Evolutionary conservation across 2,113 vertebrate species (phyloP), one percentile per base, ranked within the genome.

Genomic region (Monopterus albus): DNA sequence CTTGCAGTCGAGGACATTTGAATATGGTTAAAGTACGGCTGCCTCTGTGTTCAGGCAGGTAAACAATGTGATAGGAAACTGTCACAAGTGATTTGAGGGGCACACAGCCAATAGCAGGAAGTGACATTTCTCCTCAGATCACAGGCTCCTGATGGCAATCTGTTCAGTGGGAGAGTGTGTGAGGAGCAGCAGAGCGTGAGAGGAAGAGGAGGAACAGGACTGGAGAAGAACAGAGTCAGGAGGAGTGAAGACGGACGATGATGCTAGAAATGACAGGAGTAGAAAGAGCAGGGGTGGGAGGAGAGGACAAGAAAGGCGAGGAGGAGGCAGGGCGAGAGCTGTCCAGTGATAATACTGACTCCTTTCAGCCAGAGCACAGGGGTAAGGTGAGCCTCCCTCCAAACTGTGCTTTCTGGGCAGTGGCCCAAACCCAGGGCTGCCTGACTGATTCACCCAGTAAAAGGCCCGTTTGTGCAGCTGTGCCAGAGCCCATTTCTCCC

Each of bases 351-450:
- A 89, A 92, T 88, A 90, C 69, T 83, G 76, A 66, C 68, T 78
- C 72, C 86, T 88, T 90, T 91, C 83, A 86, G 87, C 45, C 84
- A 25, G 80, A 59, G 78, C 58, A 81, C 68, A 64, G 56, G 45
- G 72, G 90, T 90, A 92, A 91, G 89, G 82, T 88, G 92, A 93
- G 81, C 88, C 83, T 81, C 65, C 46, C 58, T 81, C 81, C 87
- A 88, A 91, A 91, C 88, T 90, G 89, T 92, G 90, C 84, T 90
- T 92, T 92, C 92, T 91, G 90, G 92, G 92, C 92, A 90, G 31
- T 12, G 75, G 78, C 87, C 92, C 92, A 93, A 88, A 77, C 74
- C 47, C 10, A 36, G 77, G 63, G 75, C 74, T 75, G 82, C 63
- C 75, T 83, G 83, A 90, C 85, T 89, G 89, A 91, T 89, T 89